phyloP scores from a whole-genome alignment of 2,797 vertebrate species.

The Ptychadena robeensis region DNA sequence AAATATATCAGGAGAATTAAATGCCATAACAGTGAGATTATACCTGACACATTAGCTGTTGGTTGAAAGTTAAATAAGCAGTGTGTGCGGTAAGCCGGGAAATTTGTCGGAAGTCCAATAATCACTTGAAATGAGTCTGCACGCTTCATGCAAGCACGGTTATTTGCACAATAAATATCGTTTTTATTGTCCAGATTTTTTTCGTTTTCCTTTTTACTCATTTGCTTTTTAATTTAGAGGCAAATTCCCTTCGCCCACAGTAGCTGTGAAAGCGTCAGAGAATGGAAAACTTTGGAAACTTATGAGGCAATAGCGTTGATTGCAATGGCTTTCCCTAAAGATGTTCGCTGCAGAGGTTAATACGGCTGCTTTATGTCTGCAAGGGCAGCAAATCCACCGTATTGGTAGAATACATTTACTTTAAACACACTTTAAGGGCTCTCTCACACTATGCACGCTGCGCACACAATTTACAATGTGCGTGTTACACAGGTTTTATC shows the following conservation, averaged over 20 bases:
- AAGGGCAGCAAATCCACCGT: neutral
- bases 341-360: neutral
- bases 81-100: neutral
- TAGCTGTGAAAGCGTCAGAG: neutral
- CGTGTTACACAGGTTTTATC: too few relatives aligned
- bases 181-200: slow-evolving; percentile 15
- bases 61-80: slow-evolving; percentile 36
- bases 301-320: slow-evolving; percentile 7
- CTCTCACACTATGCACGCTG: too few relatives aligned
- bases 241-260: neutral
- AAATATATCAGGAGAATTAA: slow-evolving; percentile 46
- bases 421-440: too few relatives aligned
- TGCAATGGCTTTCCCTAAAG: neutral
- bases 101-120: neutral
- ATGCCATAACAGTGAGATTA: slow-evolving; percentile 38
- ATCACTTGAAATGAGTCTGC: neutral
- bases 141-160: slow-evolving; percentile 20
- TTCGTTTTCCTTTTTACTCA: neutral
- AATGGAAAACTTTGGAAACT: neutral
- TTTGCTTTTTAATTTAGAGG: slow-evolving; percentile 27
- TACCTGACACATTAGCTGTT: neutral
- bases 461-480: too few relatives aligned
- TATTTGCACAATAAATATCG: slow-evolving; percentile 15
- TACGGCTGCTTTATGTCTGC: neutral
- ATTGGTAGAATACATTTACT: neutral